Evolutionary conservation across 2,797 vertebrate species (phyloP).

Genomic region (Simalia tracyae): DNA sequence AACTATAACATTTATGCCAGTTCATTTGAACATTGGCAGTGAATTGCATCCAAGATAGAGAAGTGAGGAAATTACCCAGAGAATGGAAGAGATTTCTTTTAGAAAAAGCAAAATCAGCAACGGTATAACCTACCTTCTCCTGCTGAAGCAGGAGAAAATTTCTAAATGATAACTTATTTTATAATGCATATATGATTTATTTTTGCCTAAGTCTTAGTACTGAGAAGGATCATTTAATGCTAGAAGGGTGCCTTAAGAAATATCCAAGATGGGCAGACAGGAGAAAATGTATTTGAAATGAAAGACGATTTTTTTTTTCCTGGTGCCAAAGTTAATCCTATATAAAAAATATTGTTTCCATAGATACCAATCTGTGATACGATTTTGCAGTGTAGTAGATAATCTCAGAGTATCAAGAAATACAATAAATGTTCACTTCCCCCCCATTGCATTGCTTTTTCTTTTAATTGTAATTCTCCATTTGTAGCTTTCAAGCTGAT

Average conservation of each 20-base stretch:
- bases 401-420: conserved; percentile 7
- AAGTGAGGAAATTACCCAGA: not conserved
- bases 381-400: not conserved
- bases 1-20: not conserved
- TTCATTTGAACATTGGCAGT: not conserved
- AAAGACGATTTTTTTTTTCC: not conserved
- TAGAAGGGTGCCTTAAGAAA: conserved; percentile 5
- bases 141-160: not conserved
- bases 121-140: not conserved
- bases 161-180: not conserved
- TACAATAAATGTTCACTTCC: not conserved
- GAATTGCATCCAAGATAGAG: not conserved
- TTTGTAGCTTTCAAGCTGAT: not conserved
- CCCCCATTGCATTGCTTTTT: not conserved
- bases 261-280: not conserved
- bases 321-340: conserved; percentile 37
- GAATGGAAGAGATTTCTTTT: not conserved
- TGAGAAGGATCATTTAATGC: not conserved
- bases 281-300: conserved; percentile 34
- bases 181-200: not conserved
- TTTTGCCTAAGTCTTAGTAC: fast-evolving
- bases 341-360: conserved; percentile 56
- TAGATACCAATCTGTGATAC: conserved; percentile 55
- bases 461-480: not conserved
- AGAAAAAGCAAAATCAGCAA: not conserved